phyloP scores from a whole-genome alignment of 2,113 vertebrate genomes.

The Ranitomeya imitator region DNA sequence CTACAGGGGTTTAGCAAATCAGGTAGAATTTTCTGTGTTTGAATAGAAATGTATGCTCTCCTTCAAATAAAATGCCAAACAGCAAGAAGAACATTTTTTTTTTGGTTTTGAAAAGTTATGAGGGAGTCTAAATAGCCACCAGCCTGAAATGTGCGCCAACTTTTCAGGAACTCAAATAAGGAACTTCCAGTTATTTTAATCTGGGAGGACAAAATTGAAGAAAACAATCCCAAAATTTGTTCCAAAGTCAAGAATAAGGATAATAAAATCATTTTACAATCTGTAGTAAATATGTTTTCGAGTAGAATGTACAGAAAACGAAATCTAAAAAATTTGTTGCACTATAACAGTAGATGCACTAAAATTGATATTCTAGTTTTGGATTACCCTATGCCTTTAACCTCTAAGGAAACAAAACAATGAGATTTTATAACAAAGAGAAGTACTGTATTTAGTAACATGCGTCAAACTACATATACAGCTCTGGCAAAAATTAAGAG shows the following conservation, averaged over 20 bases:
- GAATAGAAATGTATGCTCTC: constrained; percentile 65
- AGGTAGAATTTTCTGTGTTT: constrained; percentile 62
- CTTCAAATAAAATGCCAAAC: constrained; percentile 62
- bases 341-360: neutral
- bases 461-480: no score
- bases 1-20: constrained; percentile 64
- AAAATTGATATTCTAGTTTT: neutral
- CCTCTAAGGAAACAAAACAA: no score
- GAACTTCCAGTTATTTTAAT: neutral
- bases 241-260: neutral
- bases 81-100: constrained; percentile 27
- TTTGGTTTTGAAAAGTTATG: constrained; percentile 41
- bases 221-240: neutral
- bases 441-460: no score
- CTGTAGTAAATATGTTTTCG: neutral
- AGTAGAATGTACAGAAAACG: neutral
- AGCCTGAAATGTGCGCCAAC: constrained; percentile 8
- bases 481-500: no score
- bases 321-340: neutral
- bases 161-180: neutral
- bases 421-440: no score
- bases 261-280: neutral
- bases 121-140: constrained; percentile 17
- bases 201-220: neutral
- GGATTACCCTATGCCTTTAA: neutral